A percentile compares a stretch with the other conserved stretches of the same genome.
Conservation (phyloP, 2,888 invertebrate species). For the Cyclophora albipunctata region DNA sequence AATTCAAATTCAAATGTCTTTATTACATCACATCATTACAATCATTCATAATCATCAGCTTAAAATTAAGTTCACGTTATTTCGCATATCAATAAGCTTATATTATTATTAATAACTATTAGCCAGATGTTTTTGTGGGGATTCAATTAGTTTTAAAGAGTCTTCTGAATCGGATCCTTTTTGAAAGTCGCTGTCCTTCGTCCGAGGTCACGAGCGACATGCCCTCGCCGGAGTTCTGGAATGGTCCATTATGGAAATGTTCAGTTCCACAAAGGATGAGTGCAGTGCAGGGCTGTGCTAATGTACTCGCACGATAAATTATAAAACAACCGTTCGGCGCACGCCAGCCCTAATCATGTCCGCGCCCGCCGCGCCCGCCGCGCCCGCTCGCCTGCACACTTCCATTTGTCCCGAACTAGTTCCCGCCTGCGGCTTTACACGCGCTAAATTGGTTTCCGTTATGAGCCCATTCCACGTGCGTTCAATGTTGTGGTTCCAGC, state of each 20-base stretch:
- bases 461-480: constrained; percentile 11
- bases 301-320: constrained; percentile 21
- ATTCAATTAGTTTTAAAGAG: too few species aligned
- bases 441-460: constrained; percentile 14
- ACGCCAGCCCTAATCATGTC: constrained; percentile 27
- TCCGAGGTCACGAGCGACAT: constrained; percentile 24
- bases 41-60: too few species aligned
- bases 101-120: too few species aligned
- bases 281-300: constrained; percentile 8
- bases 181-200: constrained; percentile 23
- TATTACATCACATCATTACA: too few species aligned
- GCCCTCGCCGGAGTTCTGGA: constrained; percentile 14
- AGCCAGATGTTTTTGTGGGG: too few species aligned
- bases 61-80: too few species aligned
- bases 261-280: constrained; percentile 18
- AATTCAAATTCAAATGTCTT: too few species aligned
- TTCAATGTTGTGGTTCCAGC: constrained; percentile 5
- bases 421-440: constrained; percentile 8
- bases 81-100: too few species aligned
- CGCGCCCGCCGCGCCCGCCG: constrained; percentile 14
- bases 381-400: constrained; percentile 2
- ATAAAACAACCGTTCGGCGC: constrained; percentile 16
- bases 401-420: constrained; percentile 15
- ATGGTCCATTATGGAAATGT: constrained; percentile 26
- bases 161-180: too few species aligned